phyloP scores from a whole-genome alignment of 92 coral and sea anemone genomes.

The Palythoa heliodiscus region DNA sequence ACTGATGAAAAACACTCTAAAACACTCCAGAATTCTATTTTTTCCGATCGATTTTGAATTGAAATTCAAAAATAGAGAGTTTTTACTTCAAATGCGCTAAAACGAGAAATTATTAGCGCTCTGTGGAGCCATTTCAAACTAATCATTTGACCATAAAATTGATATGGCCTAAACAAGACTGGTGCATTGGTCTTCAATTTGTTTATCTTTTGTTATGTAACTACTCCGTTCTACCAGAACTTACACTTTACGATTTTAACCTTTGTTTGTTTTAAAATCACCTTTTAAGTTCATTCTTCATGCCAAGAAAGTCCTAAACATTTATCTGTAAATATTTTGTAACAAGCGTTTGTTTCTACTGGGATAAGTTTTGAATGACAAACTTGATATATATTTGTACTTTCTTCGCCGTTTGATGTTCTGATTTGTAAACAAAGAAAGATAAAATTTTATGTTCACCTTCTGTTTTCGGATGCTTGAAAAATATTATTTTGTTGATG shows the following conservation, averaged over 20 bases:
- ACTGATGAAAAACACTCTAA: not conserved
- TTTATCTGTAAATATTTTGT: not conserved
- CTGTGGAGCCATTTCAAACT: not conserved
- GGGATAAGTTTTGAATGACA: not conserved
- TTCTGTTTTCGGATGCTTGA: not conserved
- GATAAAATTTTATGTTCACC: not conserved
- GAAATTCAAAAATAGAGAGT: not conserved
- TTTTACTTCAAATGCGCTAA: not conserved
- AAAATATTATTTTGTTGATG: not conserved
- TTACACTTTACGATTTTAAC: not conserved
- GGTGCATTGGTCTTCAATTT: not conserved
- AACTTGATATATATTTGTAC: not conserved
- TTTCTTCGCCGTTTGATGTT: not conserved
- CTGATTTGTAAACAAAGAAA: not conserved
- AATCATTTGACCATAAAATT: not conserved
- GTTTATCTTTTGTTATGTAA: slow-evolving; percentile 30
- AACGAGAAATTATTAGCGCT: not conserved
- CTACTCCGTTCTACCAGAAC: slow-evolving; percentile 16
- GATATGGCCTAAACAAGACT: not conserved
- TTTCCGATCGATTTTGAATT: slow-evolving; percentile 8
- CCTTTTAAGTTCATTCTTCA: not conserved
- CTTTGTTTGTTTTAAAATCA: not conserved
- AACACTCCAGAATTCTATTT: slow-evolving; percentile 20
- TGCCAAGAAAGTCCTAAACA: not conserved
- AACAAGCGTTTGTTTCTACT: not conserved